A percentile compares a stretch with the other conserved stretches of the same genome.
Conservation (phyloP, 2,113 vertebrate species). For the Oreochromis niloticus region DNA sequence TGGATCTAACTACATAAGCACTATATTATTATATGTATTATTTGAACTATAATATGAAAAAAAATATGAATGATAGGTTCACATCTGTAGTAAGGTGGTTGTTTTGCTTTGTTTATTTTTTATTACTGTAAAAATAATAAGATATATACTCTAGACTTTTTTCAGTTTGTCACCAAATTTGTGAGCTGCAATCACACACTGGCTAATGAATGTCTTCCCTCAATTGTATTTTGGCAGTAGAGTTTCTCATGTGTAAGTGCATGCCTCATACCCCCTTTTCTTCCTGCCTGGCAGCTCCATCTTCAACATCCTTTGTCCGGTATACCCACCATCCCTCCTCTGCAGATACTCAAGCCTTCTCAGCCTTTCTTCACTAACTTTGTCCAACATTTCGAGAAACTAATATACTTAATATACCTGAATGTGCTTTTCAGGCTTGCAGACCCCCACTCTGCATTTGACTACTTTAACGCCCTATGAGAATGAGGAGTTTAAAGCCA, state of each 20-base stretch:
- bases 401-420: not conserved
- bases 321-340: not conserved
- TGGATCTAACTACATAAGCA: not conserved
- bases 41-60: not conserved
- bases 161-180: not conserved
- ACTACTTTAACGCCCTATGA: slow-evolving; percentile 2
- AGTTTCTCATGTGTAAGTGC: not conserved
- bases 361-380: not conserved
- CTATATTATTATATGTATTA: not conserved
- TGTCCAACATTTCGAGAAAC: not conserved
- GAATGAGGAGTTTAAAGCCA: slow-evolving; percentile 37
- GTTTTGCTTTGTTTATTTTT: not conserved
- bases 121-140: not conserved
- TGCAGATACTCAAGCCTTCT: not conserved
- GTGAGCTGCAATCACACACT: not conserved
- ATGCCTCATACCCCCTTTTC: not conserved
- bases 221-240: not conserved
- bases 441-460: slow-evolving; percentile 51
- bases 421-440: slow-evolving; percentile 55
- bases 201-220: not conserved
- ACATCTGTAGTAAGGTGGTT: not conserved
- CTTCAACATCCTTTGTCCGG: not conserved
- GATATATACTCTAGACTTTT: not conserved
- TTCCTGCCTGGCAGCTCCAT: not conserved
- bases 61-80: not conserved